Evolutionary conservation across 2,888 invertebrate species (phyloP), one percentile per base, ranked within the genome.

Genomic region (Cryptus armator): DNA sequence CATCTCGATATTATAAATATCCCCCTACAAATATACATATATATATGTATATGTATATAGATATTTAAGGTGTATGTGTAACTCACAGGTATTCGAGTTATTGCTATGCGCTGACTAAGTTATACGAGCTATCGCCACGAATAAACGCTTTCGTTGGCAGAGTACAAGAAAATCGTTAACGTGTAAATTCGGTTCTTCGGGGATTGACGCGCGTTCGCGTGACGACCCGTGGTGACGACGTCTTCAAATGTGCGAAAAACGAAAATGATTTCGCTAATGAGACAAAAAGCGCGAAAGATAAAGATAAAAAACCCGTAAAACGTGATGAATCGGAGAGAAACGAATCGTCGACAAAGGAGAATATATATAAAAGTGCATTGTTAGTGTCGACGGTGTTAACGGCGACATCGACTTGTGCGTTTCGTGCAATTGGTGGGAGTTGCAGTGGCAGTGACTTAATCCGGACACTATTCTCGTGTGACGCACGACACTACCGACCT

Each of bases 131-230:
- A 46, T 43, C n/a, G 79, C 83, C 83, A 83, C 56, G 82, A 87
- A 86, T 87, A 84, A 87, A 84, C 83, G 82, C 64, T 82, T 81
- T 81, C 68, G 75, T 87, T 87, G 87, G 87, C 86, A 87, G 48
- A 56, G 74, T 4, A 81, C 80, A 80, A 82, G 84, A 64, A 84
- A 84, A 86, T 81, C 71, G 67, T 87, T 84, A 78, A 76, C 67
- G 76, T 66, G 83, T 59, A 62, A 24, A 2, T 24, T 24, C 24
- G 24, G 24, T 24, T 24, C 24, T 24, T 24, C 24, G 24, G 24
- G 24, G 24, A 24, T 24, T 24, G 24, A 24, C 24, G 24, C 24
- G 24, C 24, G 24, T 24, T 37, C 37, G 37, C 9, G 16, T 16
- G 46, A n/a, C 72, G 32, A 67, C 29, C 24, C 2, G 24, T 3